phyloP scores from a whole-genome alignment of 2,113 vertebrate genomes.

The Dunckerocampus dactyliophorus region DNA sequence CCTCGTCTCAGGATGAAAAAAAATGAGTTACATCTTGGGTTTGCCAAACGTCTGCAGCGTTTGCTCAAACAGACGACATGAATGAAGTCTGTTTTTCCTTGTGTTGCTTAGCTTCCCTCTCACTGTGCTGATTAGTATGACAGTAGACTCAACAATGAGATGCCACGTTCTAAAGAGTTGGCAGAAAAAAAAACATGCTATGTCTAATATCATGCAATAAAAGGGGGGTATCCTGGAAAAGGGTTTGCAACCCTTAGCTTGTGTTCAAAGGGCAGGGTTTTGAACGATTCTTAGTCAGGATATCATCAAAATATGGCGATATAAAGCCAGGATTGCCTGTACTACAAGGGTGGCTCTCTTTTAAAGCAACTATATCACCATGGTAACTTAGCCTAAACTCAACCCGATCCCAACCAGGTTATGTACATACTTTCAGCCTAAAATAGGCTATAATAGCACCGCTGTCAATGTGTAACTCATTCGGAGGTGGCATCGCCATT shows the following conservation, averaged over 20 bases:
- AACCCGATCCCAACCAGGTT: too few relatives aligned
- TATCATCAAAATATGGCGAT: too few relatives aligned
- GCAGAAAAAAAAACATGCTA: constrained; percentile 13
- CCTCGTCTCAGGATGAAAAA: not conserved
- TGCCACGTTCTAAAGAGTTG: constrained; percentile 9
- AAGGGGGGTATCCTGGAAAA: constrained; percentile 33
- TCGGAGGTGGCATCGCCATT: too few relatives aligned
- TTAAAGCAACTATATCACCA: too few relatives aligned
- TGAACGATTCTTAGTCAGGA: not conserved
- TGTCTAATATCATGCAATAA: constrained; percentile 28
- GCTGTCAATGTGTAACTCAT: too few relatives aligned
- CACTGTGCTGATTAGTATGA: constrained; percentile 37
- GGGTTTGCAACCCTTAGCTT: constrained; percentile 31
- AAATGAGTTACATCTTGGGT: constrained; percentile 4
- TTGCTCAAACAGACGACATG: constrained; percentile 14
- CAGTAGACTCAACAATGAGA: constrained; percentile 24
- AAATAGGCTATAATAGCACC: too few relatives aligned
- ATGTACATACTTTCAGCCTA: too few relatives aligned
- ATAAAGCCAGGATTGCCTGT: too few relatives aligned
- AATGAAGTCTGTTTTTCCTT: constrained; percentile 17
- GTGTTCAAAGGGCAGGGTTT: constrained; percentile 18
- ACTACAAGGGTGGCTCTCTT: too few relatives aligned
- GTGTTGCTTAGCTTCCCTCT: constrained; percentile 16
- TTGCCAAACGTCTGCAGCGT: not conserved
- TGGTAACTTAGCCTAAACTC: too few relatives aligned